Base-by-base conservation (phyloP, 2,113 vertebrate genomes). In the Pandion haliaetus region DNA sequence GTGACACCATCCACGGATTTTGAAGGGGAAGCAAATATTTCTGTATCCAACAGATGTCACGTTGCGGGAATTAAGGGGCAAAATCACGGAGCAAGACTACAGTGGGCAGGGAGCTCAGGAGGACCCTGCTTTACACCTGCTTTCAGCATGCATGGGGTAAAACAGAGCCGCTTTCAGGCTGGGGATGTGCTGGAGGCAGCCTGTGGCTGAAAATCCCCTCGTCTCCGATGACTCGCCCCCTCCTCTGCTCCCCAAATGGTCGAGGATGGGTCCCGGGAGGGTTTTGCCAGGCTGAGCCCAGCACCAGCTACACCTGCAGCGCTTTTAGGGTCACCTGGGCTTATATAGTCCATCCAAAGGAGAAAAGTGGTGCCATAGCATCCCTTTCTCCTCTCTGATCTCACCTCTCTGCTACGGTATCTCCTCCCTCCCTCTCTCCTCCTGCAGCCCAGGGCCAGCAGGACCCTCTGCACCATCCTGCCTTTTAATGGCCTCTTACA, bases 21-120 rank as follows among this genome's bases (percentile, higher is more conserved):
- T 49, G 96, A 65, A 93, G 54, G 67, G 76, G 67, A 89, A 93
- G 74, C 32, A 71, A 96, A 72, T 74, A 76, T 80, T 94, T 80
- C 47, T 67, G 76, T 54, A 50, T 57, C 62, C 66, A 69, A 62
- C 2, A 8, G 73, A 74, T 31, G 34, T 54, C 1, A 0, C 0
- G 0, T 32, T 71, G 69, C 1, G 19, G 54, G 45, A 82, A 77
- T 34, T 36, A 34, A 89, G 70, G 36, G 74, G 52, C 12, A 31
- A 88, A 88, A 49, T 31, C 3, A 8, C 19, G 9, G 65, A 61
- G 17, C 0, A 1, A 81, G 63, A 26, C 17, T 45, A 45, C 4
- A n/a, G 45, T 2, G 4, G 65, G 82, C 71, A 79, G 29, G 34
- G 47, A 88, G 10, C 42, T 20, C 15, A 8, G 50, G 8, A 20